Base-by-base conservation (phyloP, 2,797 vertebrate genomes). In the Crossoptilon crossoptilon region DNA sequence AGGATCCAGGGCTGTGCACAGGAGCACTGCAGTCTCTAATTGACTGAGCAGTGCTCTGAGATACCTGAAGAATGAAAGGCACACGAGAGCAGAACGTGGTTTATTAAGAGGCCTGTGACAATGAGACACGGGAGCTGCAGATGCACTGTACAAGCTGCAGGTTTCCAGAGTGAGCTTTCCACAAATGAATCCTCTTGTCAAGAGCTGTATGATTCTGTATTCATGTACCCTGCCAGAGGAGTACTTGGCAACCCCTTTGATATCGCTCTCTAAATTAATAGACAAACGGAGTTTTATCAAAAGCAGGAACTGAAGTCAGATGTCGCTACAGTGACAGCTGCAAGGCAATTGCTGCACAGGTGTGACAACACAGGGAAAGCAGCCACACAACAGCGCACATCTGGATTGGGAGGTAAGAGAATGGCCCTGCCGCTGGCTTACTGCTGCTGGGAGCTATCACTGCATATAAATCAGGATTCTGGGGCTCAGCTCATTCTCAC, bases 201-300 rank as follows among this genome's bases (percentile, higher is more conserved):
- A 94, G 90, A 84, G 87, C 88, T 78, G 82, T 91, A 93, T 1
- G 11, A 84, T 63, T 89, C 94, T 75, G 88, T 60, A 88, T 94
- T 90, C 93, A 68, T 78, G 91, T 92, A 96, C 49, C 88, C 94
- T 95, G 92, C 87, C 94, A 94, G 87, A 95, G 94, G 53, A 89
- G 93, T 79, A 92, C 95, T 96, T 97, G 95, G 95, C 93, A 96
- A 95, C 84, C 83, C 95, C 93, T 96, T 92, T 94, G 94, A 96
- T 95, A 93, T 84, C 10, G 0, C 91, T 83, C 85, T 94, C 94
- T 95, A 96, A 96, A 97, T 95, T 96, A 96, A 94, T 51, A 95
- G 80, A 95, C 88, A 96, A 93, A 93, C 83, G 91, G 85, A 96
- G 69, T 96, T 78, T 94, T 94, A 95, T 93, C 85, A 96, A 89